Evolutionary conservation across 2,888 invertebrate species (phyloP).

Genomic region (Boloria selene): DNA sequence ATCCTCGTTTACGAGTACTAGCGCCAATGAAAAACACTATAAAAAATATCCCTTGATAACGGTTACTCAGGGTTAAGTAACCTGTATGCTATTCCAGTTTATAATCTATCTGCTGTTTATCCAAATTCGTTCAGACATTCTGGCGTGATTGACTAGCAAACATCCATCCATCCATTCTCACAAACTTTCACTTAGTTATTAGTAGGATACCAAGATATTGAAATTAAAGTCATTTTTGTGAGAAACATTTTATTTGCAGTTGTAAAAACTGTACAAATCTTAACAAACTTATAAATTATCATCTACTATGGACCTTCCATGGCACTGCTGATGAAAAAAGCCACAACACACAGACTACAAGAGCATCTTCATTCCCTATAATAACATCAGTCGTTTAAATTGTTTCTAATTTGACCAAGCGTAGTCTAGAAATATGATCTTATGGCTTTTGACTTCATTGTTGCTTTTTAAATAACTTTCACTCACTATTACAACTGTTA

Average conservation of each 20-base stretch:
- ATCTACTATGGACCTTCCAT: constrained; percentile 81
- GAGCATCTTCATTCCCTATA: constrained; percentile 45
- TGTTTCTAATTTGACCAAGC: constrained; percentile 20
- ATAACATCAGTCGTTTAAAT: constrained; percentile 57
- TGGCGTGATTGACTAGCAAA: no score
- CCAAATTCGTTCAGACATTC: no score
- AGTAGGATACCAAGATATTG: not conserved
- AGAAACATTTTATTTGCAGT: constrained; percentile 81
- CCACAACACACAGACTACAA: constrained; percentile 43
- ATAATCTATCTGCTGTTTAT: no score
- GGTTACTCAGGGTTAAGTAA: no score
- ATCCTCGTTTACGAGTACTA: no score
- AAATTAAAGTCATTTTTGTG: constrained; percentile 61
- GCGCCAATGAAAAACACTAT: no score
- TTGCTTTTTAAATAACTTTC: constrained; percentile 39
- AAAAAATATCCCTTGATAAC: no score
- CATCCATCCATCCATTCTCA: no score
- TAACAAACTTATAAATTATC: constrained; percentile 81
- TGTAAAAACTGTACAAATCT: constrained; percentile 84
- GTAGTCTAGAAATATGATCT: constrained; percentile 30
- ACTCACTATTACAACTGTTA: constrained; percentile 29
- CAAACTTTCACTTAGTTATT: no score
- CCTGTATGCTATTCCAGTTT: no score
- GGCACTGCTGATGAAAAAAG: constrained; percentile 67
- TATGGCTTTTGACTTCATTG: constrained; percentile 43